phyloP scores from a whole-genome alignment of 2,888 invertebrate genomes.

The Lordiphosa fenestrarum region DNA sequence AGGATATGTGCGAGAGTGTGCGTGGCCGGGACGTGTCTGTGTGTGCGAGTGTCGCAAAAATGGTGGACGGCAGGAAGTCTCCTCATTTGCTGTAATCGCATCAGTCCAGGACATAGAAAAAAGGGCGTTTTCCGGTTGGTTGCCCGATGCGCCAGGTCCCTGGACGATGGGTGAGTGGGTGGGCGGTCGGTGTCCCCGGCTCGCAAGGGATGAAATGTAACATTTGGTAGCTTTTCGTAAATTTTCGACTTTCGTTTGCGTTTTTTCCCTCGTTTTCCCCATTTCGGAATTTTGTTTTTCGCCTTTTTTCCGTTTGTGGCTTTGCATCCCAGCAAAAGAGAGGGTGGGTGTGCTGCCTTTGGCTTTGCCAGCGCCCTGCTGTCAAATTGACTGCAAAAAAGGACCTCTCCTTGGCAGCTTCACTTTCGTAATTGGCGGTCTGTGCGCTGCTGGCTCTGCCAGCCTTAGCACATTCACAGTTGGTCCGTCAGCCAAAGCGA shows the following conservation, averaged over 20 bases:
- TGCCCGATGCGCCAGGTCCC: constrained; percentile 54
- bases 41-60: constrained; percentile 50
- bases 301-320: constrained; percentile 45
- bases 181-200: constrained; percentile 16
- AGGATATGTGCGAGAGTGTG: constrained; percentile 63
- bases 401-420: constrained; percentile 77
- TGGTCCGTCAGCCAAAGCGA: constrained; percentile 76
- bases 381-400: constrained; percentile 77
- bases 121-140: constrained; percentile 79
- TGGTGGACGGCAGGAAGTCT: constrained; percentile 74
- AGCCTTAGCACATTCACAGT: constrained; percentile 70
- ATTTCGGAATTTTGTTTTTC: constrained; percentile 21
- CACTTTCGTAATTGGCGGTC: constrained; percentile 78
- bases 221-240: constrained; percentile 77
- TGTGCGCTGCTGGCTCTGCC: constrained; percentile 60
- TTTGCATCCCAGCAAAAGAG: constrained; percentile 31
- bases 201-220: constrained; percentile 71
- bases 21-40: constrained; percentile 26
- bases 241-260: constrained; percentile 73
- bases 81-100: constrained; percentile 76
- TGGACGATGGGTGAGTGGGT: constrained; percentile 19
- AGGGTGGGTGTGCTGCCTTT: constrained; percentile 62
- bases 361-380: constrained; percentile 70
- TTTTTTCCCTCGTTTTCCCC: constrained; percentile 32
- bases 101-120: constrained; percentile 62